Base-by-base conservation (phyloP, 2,113 vertebrate genomes). In the Poicephalus meyeri region DNA sequence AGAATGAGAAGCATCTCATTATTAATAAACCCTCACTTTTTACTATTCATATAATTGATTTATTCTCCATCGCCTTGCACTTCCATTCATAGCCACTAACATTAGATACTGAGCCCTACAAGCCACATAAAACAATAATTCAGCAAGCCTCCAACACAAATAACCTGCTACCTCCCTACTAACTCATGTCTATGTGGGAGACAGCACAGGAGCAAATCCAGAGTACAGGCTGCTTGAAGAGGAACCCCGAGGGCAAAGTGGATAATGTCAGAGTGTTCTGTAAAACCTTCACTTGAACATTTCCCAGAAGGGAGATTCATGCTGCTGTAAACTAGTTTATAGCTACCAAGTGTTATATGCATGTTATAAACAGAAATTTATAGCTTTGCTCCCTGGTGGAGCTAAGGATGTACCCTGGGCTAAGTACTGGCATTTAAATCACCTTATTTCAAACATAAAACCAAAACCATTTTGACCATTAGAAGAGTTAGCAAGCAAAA, bases 151-250 rank as follows among this genome's bases (percentile, higher is more conserved):
- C 72, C 18, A 7, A 37, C 24, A 29, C n/a, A 35, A 29, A 2
- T 33, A 69, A 47, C 26, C 53, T 14, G 2, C 26, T 7, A 33
- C 39, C 44, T 55, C 50, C 63, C 44, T 28, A 44, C 9, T 9
- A 16, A 16, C 17, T 64, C 25, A 2, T 0, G 7, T 31, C 23
- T 4, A 37, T 2, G 12, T 3, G 17, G 33, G 41, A 66, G 73
- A 50, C 5, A 0, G 4, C 44, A 33, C 18, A 53, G 21, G 35
- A 70, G 29, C 68, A 28, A 35, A 64, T 2, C 2, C 2, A 3
- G 35, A 49, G 25, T 23, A 11, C 58, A 29, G 13, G 37, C 20
- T 35, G 25, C 41, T n/a, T 28, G 0, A 18, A 31, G 37, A 52
- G 24, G 13, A 80, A 31, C 10, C 13, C 52, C 11, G 21, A 1